Percentiles rank a stretch among this genome's conserved stretches.
phyloP scores from a whole-genome alignment of 2,888 invertebrate genomes.

The Andrena praecox region DNA sequence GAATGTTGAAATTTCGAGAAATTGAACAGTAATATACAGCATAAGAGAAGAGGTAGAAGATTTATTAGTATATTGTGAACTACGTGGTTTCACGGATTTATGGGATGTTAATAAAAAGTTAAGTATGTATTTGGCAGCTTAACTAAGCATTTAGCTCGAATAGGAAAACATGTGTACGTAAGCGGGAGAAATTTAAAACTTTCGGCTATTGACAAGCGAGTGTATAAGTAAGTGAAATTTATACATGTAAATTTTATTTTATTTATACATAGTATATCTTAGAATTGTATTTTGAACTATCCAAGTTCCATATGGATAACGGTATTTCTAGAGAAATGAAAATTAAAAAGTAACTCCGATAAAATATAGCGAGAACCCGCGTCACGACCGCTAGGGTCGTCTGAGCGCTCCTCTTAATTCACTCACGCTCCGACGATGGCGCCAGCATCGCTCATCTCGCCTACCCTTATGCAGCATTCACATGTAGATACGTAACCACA shows the following conservation, averaged over 20 bases:
- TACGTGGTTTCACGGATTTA: too few relatives aligned
- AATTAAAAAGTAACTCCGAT: not conserved
- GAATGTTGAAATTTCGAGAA: not conserved
- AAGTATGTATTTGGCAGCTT: too few relatives aligned
- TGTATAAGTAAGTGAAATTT: not conserved
- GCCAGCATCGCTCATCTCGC: not conserved
- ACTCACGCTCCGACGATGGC: slow-evolving; percentile 2
- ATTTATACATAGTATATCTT: not conserved
- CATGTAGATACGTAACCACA: not conserved
- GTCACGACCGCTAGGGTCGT: slow-evolving; percentile 1
- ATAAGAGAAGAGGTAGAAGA: not conserved
- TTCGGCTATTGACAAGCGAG: not conserved
- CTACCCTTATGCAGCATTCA: not conserved
- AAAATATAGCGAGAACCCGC: not conserved
- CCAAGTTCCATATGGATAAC: not conserved
- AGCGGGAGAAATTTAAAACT: not conserved
- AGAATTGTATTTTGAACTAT: not conserved
- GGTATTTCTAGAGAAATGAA: not conserved
- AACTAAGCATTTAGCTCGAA: not conserved
- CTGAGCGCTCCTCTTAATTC: slow-evolving; percentile 36
- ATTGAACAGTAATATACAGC: not conserved
- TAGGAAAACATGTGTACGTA: not conserved
- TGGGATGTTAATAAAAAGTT: too few relatives aligned
- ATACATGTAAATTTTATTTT: not conserved
- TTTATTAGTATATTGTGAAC: too few relatives aligned